Base-by-base conservation (phyloP, 2,888 invertebrate genomes). In the Aspidiotus destructor region DNA sequence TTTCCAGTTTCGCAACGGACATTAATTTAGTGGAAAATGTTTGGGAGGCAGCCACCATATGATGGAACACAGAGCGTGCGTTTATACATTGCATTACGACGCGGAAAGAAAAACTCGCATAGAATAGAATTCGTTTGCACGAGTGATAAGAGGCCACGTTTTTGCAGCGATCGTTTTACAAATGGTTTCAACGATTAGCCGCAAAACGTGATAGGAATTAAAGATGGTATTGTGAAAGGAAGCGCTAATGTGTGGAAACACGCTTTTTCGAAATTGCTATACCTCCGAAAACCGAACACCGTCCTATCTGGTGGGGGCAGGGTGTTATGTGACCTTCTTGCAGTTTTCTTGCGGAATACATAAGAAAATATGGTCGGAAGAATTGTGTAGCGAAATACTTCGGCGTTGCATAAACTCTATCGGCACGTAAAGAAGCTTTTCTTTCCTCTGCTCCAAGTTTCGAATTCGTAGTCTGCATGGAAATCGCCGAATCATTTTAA, bases 1-100 rank as follows among this genome's bases (percentile, higher is more conserved):
- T 48, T 48, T 48, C 48, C 48, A 48, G 48, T 48, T 48, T 48
- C 48, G 48, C n/a, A 48, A 48, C 48, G 48, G 48, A 48, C 48
- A 48, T 48, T 48, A 48, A 48, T 48, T 48, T 48, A 48, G 48
- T n/a, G n/a, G 48, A 48, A 28, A 48, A 48, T 48, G 48, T 48
- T 48, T 48, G 11, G n/a, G 48, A 48, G 48, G 48, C 48, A 48
- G 11, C 48, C 48, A 48, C 48, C 48, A 48, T 48, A n/a, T 48
- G 48, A 48, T 48, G 48, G n/a, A 48, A 48, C n/a, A 48, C 48
- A n/a, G 48, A 28, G 28, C 28, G 28, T 28, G 28, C 1, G 28
- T 28, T 28, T 28, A 28, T 28, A 28, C 28, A 28, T 28, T 28
- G 28, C 28, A 28, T 28, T 28, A 28, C 48, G 48, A n/a, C 48